Percentiles rank a stretch among this genome's conserved stretches.
Evolutionary conservation across 2,888 invertebrate genomes (phyloP).

Genomic region (Brachyptera putata): DNA sequence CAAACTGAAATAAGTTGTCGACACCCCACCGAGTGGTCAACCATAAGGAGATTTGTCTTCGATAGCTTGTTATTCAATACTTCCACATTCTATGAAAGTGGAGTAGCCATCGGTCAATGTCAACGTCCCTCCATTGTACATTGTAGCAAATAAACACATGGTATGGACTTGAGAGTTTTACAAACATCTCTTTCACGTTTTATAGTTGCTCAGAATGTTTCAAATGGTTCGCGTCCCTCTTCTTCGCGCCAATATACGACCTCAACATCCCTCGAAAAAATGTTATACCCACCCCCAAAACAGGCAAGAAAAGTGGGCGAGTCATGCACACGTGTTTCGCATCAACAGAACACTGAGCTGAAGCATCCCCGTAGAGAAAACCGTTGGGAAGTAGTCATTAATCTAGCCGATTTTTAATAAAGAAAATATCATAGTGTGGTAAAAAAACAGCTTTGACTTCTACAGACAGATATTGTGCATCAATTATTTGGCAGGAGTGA

Average conservation of each 20-base stretch:
- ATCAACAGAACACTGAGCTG: too few relatives aligned
- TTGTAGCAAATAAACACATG: too few relatives aligned
- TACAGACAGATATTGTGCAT: too few relatives aligned
- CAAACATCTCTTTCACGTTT: not conserved
- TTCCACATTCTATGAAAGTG: not conserved
- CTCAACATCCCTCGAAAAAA: not conserved
- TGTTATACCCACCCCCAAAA: not conserved
- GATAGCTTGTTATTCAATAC: not conserved
- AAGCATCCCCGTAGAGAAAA: too few relatives aligned
- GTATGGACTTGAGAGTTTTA: not conserved
- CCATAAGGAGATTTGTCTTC: not conserved
- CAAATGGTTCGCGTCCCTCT: too few relatives aligned
- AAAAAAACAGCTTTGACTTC: too few relatives aligned
- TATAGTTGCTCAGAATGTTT: too few relatives aligned
- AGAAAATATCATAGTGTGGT: too few relatives aligned
- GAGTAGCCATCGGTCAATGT: not conserved
- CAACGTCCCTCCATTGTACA: not conserved
- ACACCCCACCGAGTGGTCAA: not conserved
- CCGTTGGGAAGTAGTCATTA: too few relatives aligned
- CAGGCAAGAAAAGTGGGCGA: not conserved
- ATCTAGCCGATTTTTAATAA: too few relatives aligned
- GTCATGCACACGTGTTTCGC: not conserved
- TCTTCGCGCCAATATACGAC: not conserved
- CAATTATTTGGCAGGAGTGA: too few relatives aligned
- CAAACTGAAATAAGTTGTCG: too few relatives aligned